phyloP scores from a whole-genome alignment of 2,888 invertebrate genomes.

The Platycheirus albimanus region DNA sequence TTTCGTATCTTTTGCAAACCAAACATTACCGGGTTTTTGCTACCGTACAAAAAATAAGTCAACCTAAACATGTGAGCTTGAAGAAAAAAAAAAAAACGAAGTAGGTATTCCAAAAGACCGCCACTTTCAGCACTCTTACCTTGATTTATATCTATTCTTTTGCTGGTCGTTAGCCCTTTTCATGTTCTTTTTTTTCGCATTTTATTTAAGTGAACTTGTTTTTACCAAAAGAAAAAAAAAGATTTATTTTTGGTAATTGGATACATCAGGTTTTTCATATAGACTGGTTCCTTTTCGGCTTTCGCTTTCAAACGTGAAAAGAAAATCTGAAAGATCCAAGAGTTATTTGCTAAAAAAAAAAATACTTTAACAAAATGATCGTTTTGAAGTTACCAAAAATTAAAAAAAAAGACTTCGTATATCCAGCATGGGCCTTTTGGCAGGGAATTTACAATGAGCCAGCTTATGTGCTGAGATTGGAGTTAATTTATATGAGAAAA shows the following conservation, averaged over 20 bases:
- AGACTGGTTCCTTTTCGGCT: slow-evolving; percentile 61
- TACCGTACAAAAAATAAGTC: too few species aligned
- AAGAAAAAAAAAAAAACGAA: too few species aligned
- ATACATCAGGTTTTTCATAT: slow-evolving; percentile 58
- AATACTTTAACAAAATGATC: too few species aligned
- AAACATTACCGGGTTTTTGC: too few species aligned
- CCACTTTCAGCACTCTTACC: slow-evolving; percentile 23
- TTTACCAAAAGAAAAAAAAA: slow-evolving; percentile 34
- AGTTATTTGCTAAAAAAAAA: not conserved
- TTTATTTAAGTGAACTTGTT: slow-evolving; percentile 53
- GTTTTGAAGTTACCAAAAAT: slow-evolving; percentile 29
- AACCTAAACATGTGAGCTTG: too few species aligned
- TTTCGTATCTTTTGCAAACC: too few species aligned
- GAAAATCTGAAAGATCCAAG: slow-evolving; percentile 40
- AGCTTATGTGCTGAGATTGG: slow-evolving; percentile 32
- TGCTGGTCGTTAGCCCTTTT: slow-evolving; percentile 62
- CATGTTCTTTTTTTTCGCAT: slow-evolving; percentile 10
- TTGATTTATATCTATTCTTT: slow-evolving; percentile 61
- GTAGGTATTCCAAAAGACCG: not conserved
- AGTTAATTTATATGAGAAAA: slow-evolving; percentile 35
- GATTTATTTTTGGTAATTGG: slow-evolving; percentile 62
- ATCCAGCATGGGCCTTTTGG: slow-evolving; percentile 47
- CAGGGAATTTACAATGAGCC: slow-evolving; percentile 49
- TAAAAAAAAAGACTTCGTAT: slow-evolving; percentile 30
- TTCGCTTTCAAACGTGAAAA: slow-evolving; percentile 65